phyloP scores from a whole-genome alignment of 2,113 vertebrate genomes.

The Myrmophylax atrothorax region DNA sequence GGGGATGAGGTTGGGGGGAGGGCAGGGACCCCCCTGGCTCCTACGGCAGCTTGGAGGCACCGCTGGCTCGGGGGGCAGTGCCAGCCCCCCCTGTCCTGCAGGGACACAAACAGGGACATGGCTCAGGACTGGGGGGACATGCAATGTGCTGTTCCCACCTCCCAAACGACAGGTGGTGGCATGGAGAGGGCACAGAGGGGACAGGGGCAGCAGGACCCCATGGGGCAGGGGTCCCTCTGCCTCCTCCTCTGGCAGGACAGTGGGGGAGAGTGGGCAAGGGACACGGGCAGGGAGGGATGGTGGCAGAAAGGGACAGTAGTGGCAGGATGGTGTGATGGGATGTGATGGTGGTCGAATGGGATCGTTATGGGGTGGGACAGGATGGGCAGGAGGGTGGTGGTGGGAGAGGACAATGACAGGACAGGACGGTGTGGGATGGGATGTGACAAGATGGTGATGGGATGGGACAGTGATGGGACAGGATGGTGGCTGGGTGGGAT shows the following conservation, averaged over 20 bases:
- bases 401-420: not conserved
- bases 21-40: not conserved
- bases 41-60: slow-evolving; percentile 26
- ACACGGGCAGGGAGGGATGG: not conserved
- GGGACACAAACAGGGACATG: not conserved
- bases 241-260: not conserved
- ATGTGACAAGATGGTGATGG: not conserved
- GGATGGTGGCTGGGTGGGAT: not conserved
- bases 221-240: too few relatives aligned
- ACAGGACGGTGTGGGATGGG: not conserved
- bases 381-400: not conserved
- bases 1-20: not conserved
- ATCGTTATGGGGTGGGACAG: too few relatives aligned
- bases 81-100: slow-evolving; percentile 21
- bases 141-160: not conserved
- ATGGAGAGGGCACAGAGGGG: not conserved
- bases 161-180: not conserved
- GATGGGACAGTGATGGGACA: not conserved
- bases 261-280: not conserved
- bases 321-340: not conserved
- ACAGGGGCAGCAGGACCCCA: not conserved
- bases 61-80: slow-evolving; percentile 8
- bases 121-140: not conserved
- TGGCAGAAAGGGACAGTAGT: not conserved
- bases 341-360: too few relatives aligned